phyloP scores from a whole-genome alignment of 2,797 vertebrate genomes.

The Bucorvus abyssinicus region DNA sequence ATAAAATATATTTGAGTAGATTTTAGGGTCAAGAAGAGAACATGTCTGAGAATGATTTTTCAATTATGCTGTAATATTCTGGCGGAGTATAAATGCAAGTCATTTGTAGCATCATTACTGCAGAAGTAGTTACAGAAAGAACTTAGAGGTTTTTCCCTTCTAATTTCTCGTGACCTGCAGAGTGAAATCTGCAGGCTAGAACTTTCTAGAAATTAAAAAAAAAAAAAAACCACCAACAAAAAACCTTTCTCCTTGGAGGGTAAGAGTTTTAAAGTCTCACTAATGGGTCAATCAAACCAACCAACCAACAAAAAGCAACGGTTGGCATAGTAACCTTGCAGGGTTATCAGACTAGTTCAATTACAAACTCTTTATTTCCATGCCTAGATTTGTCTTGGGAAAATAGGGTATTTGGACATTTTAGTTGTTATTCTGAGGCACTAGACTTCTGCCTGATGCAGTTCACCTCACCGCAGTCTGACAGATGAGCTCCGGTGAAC shows the following conservation, averaged over 20 bases:
- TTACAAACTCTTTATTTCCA: not conserved
- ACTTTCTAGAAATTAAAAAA: not conserved
- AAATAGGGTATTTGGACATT: not conserved
- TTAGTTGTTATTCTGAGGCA: not conserved
- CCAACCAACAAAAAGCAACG: not conserved
- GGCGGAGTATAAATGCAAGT: not conserved
- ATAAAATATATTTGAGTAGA: not conserved
- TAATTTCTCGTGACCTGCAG: not conserved
- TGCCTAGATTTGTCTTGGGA: not conserved
- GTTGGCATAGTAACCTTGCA: not conserved
- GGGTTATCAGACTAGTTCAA: not conserved
- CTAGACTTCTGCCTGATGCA: not conserved
- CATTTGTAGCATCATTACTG: not conserved
- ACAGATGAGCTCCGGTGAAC: not conserved
- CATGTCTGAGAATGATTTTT: not conserved
- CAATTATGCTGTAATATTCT: not conserved
- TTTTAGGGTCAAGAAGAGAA: not conserved
- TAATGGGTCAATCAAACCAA: not conserved
- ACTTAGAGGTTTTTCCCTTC: not conserved
- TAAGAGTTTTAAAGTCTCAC: not conserved
- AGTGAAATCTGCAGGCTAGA: not conserved
- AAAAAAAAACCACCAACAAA: too few relatives aligned
- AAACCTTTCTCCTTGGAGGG: not conserved
- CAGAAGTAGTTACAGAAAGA: not conserved
- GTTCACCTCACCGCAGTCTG: not conserved